Conservation (phyloP, 1,140 invertebrate genomes). For the Drosophila jambulina region DNA sequence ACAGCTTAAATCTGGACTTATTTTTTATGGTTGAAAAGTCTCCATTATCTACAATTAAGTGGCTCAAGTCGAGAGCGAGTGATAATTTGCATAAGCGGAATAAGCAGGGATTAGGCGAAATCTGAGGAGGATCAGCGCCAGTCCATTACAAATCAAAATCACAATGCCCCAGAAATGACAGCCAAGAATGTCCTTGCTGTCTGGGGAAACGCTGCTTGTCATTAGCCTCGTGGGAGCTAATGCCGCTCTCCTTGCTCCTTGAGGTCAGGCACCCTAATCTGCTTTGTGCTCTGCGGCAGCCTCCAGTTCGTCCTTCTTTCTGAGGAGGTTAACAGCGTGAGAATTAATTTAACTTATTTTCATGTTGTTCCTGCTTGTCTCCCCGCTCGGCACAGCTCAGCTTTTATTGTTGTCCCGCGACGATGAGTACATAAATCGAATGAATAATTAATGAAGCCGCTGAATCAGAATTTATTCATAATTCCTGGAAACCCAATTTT, state of each 20-base stretch:
- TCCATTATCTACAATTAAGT: slow-evolving; percentile 42
- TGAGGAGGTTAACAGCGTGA: slow-evolving; percentile 39
- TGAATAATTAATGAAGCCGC: slow-evolving; percentile 39
- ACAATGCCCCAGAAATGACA: slow-evolving; percentile 30
- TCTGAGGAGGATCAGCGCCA: slow-evolving; percentile 34
- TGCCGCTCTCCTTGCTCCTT: slow-evolving; percentile 23
- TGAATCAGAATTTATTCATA: slow-evolving; percentile 9
- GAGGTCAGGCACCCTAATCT: slow-evolving; percentile 47
- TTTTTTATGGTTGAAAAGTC: slow-evolving; percentile 8
- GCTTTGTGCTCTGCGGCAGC: slow-evolving; percentile 50
- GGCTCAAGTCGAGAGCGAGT: slow-evolving; percentile 19
- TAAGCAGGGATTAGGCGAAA: slow-evolving; percentile 27
- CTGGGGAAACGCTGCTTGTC: slow-evolving; percentile 27
- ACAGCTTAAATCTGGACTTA: slow-evolving; percentile 1
- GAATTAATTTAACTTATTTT: slow-evolving; percentile 56
- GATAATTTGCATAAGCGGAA: slow-evolving; percentile 32
- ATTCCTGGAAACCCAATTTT: neutral
- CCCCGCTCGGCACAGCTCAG: neutral
- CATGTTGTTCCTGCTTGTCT: slow-evolving; percentile 31
- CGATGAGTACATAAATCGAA: slow-evolving; percentile 28
- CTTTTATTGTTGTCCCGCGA: slow-evolving; percentile 29
- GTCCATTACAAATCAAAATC: slow-evolving; percentile 50
- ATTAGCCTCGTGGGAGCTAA: slow-evolving; percentile 41
- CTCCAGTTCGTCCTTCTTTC: slow-evolving; percentile 42
- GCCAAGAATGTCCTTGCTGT: slow-evolving; percentile 23